Percentiles rank a stretch among this genome's conserved stretches.
These are phyloP conservation scores for Microcebus jonahi DNA, from an alignment of 2,113 vertebrate species.

Conservation along the genomic window DNA sequence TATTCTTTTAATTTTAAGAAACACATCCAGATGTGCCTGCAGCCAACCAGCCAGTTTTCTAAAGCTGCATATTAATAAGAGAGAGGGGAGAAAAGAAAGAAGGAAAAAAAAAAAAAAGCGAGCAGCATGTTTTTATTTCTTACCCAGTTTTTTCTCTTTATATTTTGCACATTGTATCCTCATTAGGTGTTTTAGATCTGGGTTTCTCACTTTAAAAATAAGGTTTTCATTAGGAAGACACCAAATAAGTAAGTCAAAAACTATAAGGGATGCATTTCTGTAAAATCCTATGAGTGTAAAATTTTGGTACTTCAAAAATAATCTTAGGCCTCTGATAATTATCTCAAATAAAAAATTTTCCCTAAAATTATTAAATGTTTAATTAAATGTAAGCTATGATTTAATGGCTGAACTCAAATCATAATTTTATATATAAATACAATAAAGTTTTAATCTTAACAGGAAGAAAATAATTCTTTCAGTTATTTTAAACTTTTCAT, in stretches of 20 bases:
- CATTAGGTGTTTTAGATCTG: not conserved
- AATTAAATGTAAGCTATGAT: conserved; percentile 33
- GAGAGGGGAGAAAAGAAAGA: not conserved
- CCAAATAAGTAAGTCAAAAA: not conserved
- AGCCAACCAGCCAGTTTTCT: conserved; percentile 17
- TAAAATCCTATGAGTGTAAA: not conserved
- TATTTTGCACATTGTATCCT: not conserved
- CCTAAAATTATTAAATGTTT: conserved; percentile 46
- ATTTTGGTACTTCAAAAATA: conserved; percentile 28
- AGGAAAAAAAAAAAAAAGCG: not conserved
- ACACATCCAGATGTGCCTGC: conserved; percentile 24
- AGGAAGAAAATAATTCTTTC: not conserved
- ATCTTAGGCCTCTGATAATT: conserved; percentile 11
- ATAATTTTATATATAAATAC: not conserved
- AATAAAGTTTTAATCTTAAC: conserved; percentile 24
- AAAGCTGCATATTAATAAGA: conserved; percentile 54
- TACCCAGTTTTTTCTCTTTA: not conserved
- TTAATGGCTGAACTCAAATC: conserved; percentile 10
- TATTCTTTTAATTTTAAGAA: conserved; percentile 68
- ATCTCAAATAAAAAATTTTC: conserved; percentile 1
- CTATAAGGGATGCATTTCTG: not conserved
- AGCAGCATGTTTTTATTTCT: not conserved
- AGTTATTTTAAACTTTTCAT: conserved; percentile 36
- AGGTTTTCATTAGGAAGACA: conserved; percentile 21
- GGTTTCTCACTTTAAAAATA: conserved; percentile 41